Evolutionary conservation across 2,797 vertebrate species (phyloP), one percentile per base, ranked within the genome.

Genomic region (Acestrorhynchus altus): DNA sequence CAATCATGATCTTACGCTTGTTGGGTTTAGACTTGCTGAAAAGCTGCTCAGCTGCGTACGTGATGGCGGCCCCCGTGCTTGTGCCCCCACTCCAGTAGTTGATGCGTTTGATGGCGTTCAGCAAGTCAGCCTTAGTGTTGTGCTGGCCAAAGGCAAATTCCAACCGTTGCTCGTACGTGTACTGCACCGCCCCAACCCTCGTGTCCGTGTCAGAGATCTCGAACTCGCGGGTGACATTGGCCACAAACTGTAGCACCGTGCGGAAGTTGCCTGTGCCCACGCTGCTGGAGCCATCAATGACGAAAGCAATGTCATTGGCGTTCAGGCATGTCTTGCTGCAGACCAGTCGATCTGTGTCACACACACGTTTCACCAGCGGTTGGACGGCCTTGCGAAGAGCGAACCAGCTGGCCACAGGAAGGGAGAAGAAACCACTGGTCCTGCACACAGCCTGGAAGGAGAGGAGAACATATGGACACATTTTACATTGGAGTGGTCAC

Each of bases 321-420:
- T 99, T 99, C 42, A 98, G 91, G 89, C 98, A 99, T 0, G 98
- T 99, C 86, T 98, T 99, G 90, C 98, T 99, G 93, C 98, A 99
- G 20, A 94, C 89, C 83, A 99, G 92, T 1, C 92, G 94, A 4
- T 96, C 94, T 0, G 90, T 94, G 90, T 97, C 96, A 0, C 98
- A 99, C 66, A 99, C 89, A 0, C 96, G 90, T 87, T 98, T 97
- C 88, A 98, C 95, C 86, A 99, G 78, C 0, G 97, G 95, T 85
- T 96, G 95, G 47, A 95, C 94, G 0, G 89, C 92, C 88, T 97
- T 96, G 85, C 94, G 95, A 28, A 99, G 92, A 61, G 91, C 88
- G 40, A 98, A 96, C 98, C 98, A 99, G 90, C 97, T 99, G 78
- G 89, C 90, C 86, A 99, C 95, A 0, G 89, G 93, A 80, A 98